These are phyloP conservation scores for Copidosoma aretas DNA, from an alignment of 2,888 invertebrate species.

Conservation along the genomic window DNA sequence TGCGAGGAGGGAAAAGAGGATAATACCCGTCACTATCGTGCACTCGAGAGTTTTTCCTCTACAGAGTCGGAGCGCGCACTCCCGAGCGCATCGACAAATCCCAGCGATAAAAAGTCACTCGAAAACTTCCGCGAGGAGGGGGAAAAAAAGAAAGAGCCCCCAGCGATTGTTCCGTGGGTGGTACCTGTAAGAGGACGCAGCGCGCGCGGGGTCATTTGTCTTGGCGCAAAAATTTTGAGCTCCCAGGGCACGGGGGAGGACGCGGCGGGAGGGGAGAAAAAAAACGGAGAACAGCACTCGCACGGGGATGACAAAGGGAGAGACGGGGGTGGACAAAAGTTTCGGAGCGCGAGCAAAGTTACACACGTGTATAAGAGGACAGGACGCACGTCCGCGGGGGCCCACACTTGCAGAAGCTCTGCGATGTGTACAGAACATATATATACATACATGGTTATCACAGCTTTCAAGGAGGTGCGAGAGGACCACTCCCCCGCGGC, in stretches of 20 bases:
- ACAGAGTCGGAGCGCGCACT: not conserved
- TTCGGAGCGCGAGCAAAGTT: not conserved
- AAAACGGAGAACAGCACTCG: not conserved
- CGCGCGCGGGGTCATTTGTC: constrained; percentile 6
- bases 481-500: no score
- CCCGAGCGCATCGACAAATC: constrained; percentile 6
- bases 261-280: not conserved
- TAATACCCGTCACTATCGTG: no score
- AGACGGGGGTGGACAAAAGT: not conserved
- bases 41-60: not conserved
- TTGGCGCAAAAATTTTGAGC: constrained; percentile 16
- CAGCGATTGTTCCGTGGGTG: not conserved
- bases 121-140: not conserved
- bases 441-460: no score
- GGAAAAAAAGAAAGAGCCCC: not conserved
- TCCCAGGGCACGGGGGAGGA: not conserved
- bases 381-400: not conserved
- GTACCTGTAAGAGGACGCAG: not conserved
- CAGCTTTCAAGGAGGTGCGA: no score
- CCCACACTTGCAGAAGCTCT: not conserved
- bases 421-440: no score
- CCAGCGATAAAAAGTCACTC: constrained; percentile 17
- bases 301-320: not conserved
- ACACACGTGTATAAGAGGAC: not conserved
- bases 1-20: not conserved